Percentiles rank a stretch among this genome's conserved stretches.
These are phyloP conservation scores for Chrysina gloriosa DNA, from an alignment of 2,888 invertebrate genomes.

Conservation along the genomic window DNA sequence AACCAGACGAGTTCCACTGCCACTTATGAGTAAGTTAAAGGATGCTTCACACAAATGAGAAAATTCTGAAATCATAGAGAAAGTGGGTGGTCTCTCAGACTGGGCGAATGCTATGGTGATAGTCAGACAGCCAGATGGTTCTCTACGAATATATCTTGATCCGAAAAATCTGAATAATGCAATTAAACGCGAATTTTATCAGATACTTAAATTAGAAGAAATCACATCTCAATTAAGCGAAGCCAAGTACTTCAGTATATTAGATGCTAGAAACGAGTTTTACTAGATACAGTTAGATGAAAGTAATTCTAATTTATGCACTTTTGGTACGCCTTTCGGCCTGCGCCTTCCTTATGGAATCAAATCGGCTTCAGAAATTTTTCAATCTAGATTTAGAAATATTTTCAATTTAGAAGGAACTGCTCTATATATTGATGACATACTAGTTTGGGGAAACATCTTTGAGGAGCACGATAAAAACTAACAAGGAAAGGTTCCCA, in stretches of 20 bases:
- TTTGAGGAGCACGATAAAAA: too few relatives aligned
- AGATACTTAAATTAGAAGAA: not conserved
- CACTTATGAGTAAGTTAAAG: not conserved
- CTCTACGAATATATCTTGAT: not conserved
- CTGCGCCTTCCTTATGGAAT: not conserved
- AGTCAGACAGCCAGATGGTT: not conserved
- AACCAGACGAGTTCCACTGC: not conserved
- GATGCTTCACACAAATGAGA: not conserved
- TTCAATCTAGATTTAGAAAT: too few relatives aligned
- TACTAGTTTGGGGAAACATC: too few relatives aligned
- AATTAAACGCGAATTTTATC: not conserved
- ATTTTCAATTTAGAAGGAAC: too few relatives aligned
- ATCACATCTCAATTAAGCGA: not conserved
- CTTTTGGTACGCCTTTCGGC: not conserved
- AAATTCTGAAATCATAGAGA: not conserved
- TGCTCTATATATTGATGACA: too few relatives aligned
- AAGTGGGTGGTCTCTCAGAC: not conserved
- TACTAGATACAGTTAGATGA: not conserved
- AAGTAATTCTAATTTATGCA: not conserved
- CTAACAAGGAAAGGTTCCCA: too few relatives aligned
- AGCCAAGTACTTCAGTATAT: not conserved
- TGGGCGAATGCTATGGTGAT: not conserved
- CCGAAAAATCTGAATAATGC: slow-evolving; percentile 3
- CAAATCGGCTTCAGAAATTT: not conserved
- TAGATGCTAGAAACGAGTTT: not conserved